Evolutionary conservation across 1,140 invertebrate species (phyloP), one percentile per base, ranked within the genome.

Genomic region (Brachionus koreanus): DNA sequence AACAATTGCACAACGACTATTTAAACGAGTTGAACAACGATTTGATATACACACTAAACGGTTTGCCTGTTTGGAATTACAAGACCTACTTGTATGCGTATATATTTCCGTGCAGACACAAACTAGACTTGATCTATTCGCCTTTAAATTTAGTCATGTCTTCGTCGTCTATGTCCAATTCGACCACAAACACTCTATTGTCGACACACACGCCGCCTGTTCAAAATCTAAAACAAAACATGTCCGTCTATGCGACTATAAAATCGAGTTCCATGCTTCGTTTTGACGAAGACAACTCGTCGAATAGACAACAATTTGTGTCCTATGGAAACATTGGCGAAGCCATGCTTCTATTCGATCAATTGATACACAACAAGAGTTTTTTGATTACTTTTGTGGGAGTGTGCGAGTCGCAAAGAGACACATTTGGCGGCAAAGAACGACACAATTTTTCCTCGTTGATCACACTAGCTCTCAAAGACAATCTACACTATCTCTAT

Each of bases 171-270:
- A 74, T 74, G 69, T 74, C 69, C 7, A 74, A 74, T 39, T 74
- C 69, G 6, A 74, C 69, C 0, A 74, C 69, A 0, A 74, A 74
- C 33, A 74, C 69, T 74, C 49, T 79, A n/a, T n/a, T 57, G 3
- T 61, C 46, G 9, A 61, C 76, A 13, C 23, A 37, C 16, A 79
- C 76, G 10, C 39, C 76, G 10, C 39, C 76, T 16, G 0, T 46
- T n/a, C 69, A 49, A 74, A 74, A 29, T 29, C 1, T 29, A 29
- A 29, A 74, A 29, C 23, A 39, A 29, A 79, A 39, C 33, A 79
- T 79, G 76, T 65, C 76, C 16, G 76, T 79, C 13, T 79, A 79
- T 13, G 76, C 76, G 2, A 79, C 76, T 0, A 79, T 79, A 12
- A 79, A 79, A 61, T 42, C 33, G 0, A 61, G 33, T 3, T 23